Evolutionary conservation across 2,797 vertebrate species (phyloP).

Genomic region (Myotis daubentonii): DNA sequence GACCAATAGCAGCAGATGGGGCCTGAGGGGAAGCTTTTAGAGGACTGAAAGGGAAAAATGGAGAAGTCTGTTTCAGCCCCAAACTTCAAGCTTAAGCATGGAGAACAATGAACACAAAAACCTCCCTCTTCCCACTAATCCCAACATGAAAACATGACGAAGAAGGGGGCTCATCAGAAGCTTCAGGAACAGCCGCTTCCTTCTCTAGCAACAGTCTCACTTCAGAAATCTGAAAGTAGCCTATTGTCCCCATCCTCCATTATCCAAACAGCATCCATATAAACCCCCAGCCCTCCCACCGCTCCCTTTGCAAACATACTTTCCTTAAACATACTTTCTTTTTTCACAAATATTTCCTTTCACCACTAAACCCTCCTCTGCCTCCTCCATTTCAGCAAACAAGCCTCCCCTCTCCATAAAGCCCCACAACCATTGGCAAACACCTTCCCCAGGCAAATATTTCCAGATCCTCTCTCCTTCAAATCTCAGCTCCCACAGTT

Average conservation of each 20-base stretch:
- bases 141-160: background rate
- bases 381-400: conserved; percentile 19
- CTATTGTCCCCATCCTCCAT: background rate
- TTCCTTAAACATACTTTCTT: background rate
- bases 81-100: conserved; percentile 15
- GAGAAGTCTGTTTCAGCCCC: conserved; percentile 1
- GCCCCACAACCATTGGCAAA: conserved; percentile 9
- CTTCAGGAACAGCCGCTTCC: conserved; percentile 11
- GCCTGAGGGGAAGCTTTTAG: background rate
- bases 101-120: conserved; percentile 13
- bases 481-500: background rate
- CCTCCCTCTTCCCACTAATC: conserved; percentile 18
- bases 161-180: background rate
- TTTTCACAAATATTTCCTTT: conserved; percentile 51
- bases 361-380: conserved; percentile 34
- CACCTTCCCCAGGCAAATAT: background rate
- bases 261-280: background rate
- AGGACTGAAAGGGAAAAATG: conserved; percentile 1
- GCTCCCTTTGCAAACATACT: conserved; percentile 41
- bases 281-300: background rate
- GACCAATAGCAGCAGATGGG: background rate
- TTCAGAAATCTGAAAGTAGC: conserved; percentile 30
- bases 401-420: background rate
- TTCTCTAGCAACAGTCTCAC: background rate
- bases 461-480: background rate